Percentiles rank a stretch among this genome's conserved stretches.
phyloP scores from a whole-genome alignment of 2,797 vertebrate species.

The Rhabdophis nuchalis region DNA sequence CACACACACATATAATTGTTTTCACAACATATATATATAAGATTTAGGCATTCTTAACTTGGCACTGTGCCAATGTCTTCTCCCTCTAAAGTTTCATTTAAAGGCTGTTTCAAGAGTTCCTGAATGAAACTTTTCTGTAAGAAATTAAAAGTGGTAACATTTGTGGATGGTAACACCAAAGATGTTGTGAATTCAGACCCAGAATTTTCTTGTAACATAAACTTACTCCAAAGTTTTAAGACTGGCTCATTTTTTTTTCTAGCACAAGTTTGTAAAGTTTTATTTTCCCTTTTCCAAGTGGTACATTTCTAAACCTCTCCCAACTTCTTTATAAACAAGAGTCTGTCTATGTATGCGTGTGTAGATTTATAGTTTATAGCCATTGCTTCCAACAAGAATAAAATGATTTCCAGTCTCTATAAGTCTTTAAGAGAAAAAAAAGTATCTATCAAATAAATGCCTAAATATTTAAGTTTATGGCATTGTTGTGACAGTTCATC shows the following conservation, averaged over 20 bases:
- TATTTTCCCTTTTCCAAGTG: neutral
- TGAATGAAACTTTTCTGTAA: neutral
- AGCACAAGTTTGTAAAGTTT: neutral
- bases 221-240: neutral
- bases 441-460: neutral
- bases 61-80: neutral
- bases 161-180: neutral
- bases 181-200: neutral
- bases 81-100: neutral
- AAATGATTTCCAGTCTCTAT: neutral
- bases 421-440: neutral
- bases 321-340: neutral
- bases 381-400: neutral
- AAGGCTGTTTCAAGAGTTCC: neutral
- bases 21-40: no score
- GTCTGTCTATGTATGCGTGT: neutral
- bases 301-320: neutral
- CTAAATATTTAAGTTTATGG: neutral
- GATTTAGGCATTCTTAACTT: neutral
- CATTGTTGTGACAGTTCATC: neutral
- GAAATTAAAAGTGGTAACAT: neutral
- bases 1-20: no score
- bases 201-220: neutral
- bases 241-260: neutral
- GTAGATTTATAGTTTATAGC: neutral